Percentiles rank a stretch among this genome's conserved stretches.
Evolutionary conservation across 2,888 invertebrate species (phyloP).

Genomic region (Xiphydria camelus): DNA sequence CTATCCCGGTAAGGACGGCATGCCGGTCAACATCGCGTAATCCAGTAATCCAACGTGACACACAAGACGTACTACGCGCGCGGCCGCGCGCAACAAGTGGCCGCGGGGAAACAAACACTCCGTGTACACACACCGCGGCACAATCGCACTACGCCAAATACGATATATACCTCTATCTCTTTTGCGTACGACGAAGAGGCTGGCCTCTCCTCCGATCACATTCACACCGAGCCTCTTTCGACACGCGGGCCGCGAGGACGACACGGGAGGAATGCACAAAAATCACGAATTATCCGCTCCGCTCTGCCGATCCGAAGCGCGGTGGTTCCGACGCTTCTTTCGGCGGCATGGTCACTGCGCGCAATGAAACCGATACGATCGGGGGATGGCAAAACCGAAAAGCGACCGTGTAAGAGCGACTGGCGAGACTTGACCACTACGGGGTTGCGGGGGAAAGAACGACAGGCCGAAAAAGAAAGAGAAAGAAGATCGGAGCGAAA

Average conservation of each 20-base stretch:
- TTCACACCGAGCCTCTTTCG: too few relatives aligned
- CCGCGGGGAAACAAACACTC: constrained; percentile 30
- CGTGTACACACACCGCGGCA: constrained; percentile 14
- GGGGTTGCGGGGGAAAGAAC: too few relatives aligned
- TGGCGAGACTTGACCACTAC: too few relatives aligned
- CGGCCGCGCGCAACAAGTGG: constrained; percentile 32
- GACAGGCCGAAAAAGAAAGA: not conserved
- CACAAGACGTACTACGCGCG: too few relatives aligned
- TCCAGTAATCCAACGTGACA: constrained; percentile 46
- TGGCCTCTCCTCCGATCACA: too few relatives aligned
- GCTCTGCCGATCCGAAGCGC: not conserved
- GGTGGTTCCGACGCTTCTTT: not conserved
- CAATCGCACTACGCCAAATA: constrained; percentile 26
- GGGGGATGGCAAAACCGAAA: too few relatives aligned
- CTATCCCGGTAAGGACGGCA: constrained; percentile 26
- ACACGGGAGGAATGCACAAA: not conserved
- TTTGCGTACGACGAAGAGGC: too few relatives aligned
- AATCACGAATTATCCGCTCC: not conserved
- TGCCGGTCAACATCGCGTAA: constrained; percentile 24
- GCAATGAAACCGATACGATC: too few relatives aligned
- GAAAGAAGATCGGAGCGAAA: not conserved
- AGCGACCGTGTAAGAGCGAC: too few relatives aligned
- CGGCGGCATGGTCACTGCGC: not conserved
- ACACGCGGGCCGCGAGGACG: too few relatives aligned
- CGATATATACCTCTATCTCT: too few relatives aligned